Evolutionary conservation across 2,113 vertebrate species (phyloP).

Genomic region (Peromyscus californicus): DNA sequence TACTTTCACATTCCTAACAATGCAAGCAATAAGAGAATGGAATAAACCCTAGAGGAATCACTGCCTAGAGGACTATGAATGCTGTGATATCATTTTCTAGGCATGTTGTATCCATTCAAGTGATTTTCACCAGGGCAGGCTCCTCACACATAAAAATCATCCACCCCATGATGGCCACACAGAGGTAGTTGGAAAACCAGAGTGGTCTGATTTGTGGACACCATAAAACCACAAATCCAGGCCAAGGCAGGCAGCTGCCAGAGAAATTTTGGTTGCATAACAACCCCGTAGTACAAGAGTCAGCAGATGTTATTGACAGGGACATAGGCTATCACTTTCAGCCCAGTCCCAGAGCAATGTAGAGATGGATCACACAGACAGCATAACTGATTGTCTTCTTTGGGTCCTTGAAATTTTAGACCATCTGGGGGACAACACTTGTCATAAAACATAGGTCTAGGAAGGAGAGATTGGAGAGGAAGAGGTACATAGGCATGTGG

Average conservation of each 20-base stretch:
- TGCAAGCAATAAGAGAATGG: constrained; percentile 8
- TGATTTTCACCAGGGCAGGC: constrained; percentile 46
- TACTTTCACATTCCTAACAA: constrained; percentile 25
- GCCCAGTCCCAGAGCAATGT: not conserved
- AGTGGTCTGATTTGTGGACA: not conserved
- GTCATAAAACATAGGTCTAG: constrained; percentile 56
- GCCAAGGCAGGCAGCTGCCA: not conserved
- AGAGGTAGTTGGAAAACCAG: constrained; percentile 38
- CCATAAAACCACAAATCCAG: constrained; percentile 40
- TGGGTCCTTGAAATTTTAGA: constrained; percentile 54
- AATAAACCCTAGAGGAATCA: constrained; percentile 27
- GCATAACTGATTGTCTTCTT: constrained; percentile 54
- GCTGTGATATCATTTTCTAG: not conserved
- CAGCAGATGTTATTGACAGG: constrained; percentile 40
- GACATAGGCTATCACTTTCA: constrained; percentile 56
- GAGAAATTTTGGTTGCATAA: constrained; percentile 51
- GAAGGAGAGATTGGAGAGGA: constrained; percentile 63
- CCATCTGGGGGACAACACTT: constrained; percentile 53
- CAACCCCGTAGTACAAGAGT: not conserved
- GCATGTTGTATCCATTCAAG: constrained; percentile 4
- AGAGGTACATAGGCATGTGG: constrained; percentile 61
- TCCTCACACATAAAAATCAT: constrained; percentile 45
- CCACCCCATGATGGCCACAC: constrained; percentile 6
- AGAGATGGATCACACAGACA: constrained; percentile 17
- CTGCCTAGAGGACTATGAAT: not conserved